A percentile compares a stretch with the other conserved stretches of the same genome.
These are phyloP conservation scores for Rhopalosiphum padi DNA, from an alignment of 1,140 invertebrate species.

Conservation along the genomic window DNA sequence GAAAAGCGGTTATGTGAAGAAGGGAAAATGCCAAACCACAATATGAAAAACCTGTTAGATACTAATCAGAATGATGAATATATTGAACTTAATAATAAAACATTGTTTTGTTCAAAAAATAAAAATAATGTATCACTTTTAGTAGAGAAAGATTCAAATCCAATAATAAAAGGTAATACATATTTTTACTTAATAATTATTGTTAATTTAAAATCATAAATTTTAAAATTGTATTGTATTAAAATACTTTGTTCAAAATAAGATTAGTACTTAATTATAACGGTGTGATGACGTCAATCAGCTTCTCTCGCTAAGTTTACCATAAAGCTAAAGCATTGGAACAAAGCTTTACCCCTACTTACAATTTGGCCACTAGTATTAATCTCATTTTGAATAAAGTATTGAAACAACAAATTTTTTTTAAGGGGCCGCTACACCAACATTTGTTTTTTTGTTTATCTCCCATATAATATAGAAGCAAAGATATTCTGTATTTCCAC, in stretches of 20 bases:
- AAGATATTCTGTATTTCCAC: too few relatives aligned
- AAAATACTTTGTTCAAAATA: neutral
- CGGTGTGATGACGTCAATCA: neutral
- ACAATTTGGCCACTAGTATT: too few relatives aligned
- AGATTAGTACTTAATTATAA: neutral
- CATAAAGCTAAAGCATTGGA: neutral
- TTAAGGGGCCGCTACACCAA: too few relatives aligned
- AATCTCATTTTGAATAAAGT: too few relatives aligned
- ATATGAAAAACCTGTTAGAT: neutral
- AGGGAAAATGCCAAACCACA: neutral
- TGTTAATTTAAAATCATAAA: neutral
- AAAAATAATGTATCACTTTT: neutral
- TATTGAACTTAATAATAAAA: neutral
- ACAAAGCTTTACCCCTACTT: too few relatives aligned
- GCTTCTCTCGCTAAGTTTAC: neutral
- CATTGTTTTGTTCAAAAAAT: neutral
- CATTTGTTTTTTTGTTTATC: too few relatives aligned
- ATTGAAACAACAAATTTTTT: too few relatives aligned
- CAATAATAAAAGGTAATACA: neutral
- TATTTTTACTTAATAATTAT: neutral
- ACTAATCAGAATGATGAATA: neutral
- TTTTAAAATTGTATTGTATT: neutral
- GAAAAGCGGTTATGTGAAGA: constrained; percentile 18
- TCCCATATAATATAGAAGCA: too few relatives aligned
- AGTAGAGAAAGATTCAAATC: neutral